These are phyloP conservation scores for Papilio polytes DNA, from an alignment of 1,140 invertebrate species.

Conservation along the genomic window DNA sequence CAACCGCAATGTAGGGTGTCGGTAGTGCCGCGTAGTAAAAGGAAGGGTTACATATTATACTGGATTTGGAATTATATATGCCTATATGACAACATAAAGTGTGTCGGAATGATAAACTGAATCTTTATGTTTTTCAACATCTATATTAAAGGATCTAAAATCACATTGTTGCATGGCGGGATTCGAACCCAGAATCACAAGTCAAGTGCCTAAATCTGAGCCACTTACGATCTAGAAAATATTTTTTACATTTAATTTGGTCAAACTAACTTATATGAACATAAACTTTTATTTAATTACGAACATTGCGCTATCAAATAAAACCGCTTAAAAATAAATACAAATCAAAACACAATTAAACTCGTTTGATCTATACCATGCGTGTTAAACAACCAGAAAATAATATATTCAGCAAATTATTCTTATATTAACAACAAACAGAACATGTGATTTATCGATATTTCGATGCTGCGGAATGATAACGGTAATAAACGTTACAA, in stretches of 20 bases:
- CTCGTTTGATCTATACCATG: neutral
- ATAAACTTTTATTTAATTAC: neutral
- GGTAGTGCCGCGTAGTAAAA: constrained; percentile 28
- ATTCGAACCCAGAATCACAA: too few species aligned
- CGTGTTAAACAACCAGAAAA: constrained; percentile 23
- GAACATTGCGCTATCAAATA: too few species aligned
- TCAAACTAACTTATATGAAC: neutral
- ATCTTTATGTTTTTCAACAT: too few species aligned
- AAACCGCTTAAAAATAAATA: neutral
- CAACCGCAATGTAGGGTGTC: constrained; percentile 39
- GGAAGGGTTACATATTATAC: constrained; percentile 32
- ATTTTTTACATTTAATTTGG: too few species aligned
- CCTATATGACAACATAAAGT: neutral
- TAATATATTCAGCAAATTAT: constrained; percentile 30
- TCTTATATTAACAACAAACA: constrained; percentile 33
- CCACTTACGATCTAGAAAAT: too few species aligned
- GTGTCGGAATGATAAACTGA: neutral
- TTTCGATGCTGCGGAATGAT: constrained; percentile 23
- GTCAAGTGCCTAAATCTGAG: too few species aligned
- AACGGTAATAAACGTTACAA: constrained; percentile 38
- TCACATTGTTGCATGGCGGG: too few species aligned
- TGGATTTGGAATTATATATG: neutral
- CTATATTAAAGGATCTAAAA: too few species aligned
- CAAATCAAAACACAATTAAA: constrained; percentile 1
- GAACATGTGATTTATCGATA: constrained; percentile 33